A percentile compares a stretch with the other conserved stretches of the same genome.
Conservation (phyloP, 2,113 vertebrate genomes). For the Sylvia atricapilla region DNA sequence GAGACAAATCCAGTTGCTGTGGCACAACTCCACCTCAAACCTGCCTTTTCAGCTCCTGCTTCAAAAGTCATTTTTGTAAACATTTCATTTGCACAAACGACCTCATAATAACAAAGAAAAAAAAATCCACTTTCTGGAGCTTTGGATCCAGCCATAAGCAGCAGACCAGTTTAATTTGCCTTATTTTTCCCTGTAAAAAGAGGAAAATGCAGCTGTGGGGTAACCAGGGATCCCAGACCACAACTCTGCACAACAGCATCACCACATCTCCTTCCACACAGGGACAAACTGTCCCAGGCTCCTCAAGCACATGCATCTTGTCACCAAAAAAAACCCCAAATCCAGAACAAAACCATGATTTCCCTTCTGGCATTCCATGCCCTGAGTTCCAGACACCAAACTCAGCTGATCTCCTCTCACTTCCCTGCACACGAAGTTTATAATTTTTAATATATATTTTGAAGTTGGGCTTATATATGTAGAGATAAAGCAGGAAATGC, state of each 20-base stretch:
- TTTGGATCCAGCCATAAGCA: neutral
- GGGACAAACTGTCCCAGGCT: accelerated
- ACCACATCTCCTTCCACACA: neutral
- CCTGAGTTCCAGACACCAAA: neutral
- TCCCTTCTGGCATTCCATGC: neutral
- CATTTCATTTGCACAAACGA: neutral
- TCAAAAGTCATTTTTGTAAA: neutral
- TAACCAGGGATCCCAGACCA: neutral
- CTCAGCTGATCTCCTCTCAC: neutral
- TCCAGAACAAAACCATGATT: neutral
- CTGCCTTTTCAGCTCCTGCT: neutral
- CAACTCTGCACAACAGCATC: neutral
- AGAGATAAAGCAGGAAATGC: accelerated
- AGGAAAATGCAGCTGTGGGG: neutral
- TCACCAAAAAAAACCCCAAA: neutral
- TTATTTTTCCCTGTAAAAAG: neutral
- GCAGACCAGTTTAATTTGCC: no score
- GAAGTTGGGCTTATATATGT: neutral
- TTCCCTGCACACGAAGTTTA: neutral
- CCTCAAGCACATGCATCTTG: accelerated
- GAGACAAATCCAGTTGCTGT: neutral
- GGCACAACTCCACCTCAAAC: neutral
- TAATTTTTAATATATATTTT: no score
- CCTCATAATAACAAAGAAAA: no score
- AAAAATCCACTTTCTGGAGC: neutral